Evolutionary conservation across 2,888 invertebrate genomes (phyloP), one percentile per base, ranked within the genome.

Genomic region (Eulithis prunata): DNA sequence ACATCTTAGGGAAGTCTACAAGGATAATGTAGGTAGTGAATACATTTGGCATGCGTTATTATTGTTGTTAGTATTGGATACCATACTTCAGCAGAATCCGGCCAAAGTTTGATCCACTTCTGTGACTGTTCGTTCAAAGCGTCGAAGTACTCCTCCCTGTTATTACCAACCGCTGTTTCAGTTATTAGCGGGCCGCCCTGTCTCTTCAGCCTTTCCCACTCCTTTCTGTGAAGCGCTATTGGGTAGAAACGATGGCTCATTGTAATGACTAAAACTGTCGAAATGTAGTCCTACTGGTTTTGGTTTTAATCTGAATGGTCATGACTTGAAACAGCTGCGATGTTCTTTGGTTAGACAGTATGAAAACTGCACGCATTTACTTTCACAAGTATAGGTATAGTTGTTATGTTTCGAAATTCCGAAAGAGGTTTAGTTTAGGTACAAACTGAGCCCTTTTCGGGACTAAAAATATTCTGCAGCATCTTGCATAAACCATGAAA

Each of bases 21-120:
- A 21, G 21, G 21, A 21, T 21, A 21, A 21, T 21, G 21, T 21
- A 21, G 21, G 1, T 21, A 21, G 21, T 21, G 21, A 21, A 21
- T 21, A 21, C 21, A 21, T 21, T 21, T 21, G 21, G 21, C 21
- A 21, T 2, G 21, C 21, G 2, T 21, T 21, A 21, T 21, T 21
- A 21, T 21, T 21, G 21, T 21, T 21, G 21, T 21, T 21, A 21
- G 21, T 54, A 45, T 53, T 49, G 14, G n/a, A 10, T 28, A 52
- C 54, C 69, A 32, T 75, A 85, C 88, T 72, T 82, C 75, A 2
- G 78, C 68, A 43, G 84, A 79, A 62, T 87, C 87, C 3, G 87
- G 84, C 88, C 89, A 89, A 47, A 75, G 72, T 57, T 77, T 79
- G 6, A 82, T 82, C 86, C 84, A 86, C 56, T 75, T 75, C 57